phyloP scores from a whole-genome alignment of 2,888 invertebrate species.

The Plebejus melissa region DNA sequence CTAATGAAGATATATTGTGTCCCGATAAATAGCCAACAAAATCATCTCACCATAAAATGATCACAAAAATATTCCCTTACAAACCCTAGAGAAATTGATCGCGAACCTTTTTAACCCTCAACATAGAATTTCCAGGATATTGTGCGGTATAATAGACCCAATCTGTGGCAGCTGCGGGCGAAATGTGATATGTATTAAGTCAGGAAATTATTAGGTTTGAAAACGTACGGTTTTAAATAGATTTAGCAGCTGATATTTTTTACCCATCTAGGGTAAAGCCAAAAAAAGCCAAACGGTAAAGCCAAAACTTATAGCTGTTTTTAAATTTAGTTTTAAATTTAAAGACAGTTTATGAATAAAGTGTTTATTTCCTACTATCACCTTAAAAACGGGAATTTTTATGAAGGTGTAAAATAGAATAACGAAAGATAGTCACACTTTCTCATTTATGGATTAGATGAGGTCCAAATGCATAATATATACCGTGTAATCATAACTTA shows the following conservation, averaged over 20 bases:
- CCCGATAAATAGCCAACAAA: constrained; percentile 14
- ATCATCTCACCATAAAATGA: constrained; percentile 20
- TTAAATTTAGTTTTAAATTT: too few relatives aligned
- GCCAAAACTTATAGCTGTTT: too few relatives aligned
- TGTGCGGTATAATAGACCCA: constrained; percentile 34
- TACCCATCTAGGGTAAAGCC: too few relatives aligned
- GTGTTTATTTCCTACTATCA: too few relatives aligned
- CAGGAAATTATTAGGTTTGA: neutral
- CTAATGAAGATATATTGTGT: constrained; percentile 14
- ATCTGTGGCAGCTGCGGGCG: constrained; percentile 32
- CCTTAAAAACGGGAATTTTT: too few relatives aligned
- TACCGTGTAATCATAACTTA: too few relatives aligned
- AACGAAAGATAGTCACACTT: too few relatives aligned
- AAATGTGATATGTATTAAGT: constrained; percentile 5
- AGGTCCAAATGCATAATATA: too few relatives aligned
- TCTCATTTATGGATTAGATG: too few relatives aligned
- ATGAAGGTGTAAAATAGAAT: too few relatives aligned
- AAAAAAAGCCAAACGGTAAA: too few relatives aligned
- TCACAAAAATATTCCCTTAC: constrained; percentile 8
- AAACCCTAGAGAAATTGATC: constrained; percentile 23
- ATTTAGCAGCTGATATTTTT: neutral
- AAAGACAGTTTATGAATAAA: too few relatives aligned
- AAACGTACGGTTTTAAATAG: neutral
- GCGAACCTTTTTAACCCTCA: constrained; percentile 28
- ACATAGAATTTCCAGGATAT: constrained; percentile 34